Base-by-base conservation (phyloP, 2,797 vertebrate genomes). In the Sebastes iracundus region DNA sequence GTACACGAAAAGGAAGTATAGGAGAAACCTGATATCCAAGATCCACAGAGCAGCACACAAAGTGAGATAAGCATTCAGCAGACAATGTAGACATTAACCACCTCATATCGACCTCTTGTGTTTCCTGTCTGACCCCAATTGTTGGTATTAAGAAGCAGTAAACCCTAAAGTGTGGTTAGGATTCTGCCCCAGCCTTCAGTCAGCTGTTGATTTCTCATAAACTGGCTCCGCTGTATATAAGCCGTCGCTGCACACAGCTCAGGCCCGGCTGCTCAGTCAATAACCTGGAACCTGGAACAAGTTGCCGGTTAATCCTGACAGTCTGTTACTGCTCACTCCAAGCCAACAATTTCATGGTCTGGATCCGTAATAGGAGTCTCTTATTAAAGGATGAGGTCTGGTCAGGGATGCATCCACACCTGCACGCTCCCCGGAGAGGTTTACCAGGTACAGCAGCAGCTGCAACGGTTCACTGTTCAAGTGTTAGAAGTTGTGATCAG, bases 381-480 rank as follows among this genome's bases (percentile, higher is more conserved):
- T 0, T 33, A 55, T 82, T 33, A 93, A 82, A 94, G 93, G 86
- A 95, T 97, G 94, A 94, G 93, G 80, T 95, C 96, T 7, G 96
- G 96, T 84, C 96, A 96, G 72, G 96, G 97, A 91, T 96, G 96
- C 82, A 93, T 97, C 89, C 90, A 95, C 86, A 95, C 95, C 1
- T 98, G 97, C 96, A 95, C 95, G 22, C 94, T 97, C 86, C 94
- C 97, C 46, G 95, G 94, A 35, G 95, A 97, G 13, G 79, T 97
- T 85, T 96, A 97, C 92, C 97, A 97, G 97, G 98, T 98, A 93
- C 81, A 60, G 87, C 86, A 83, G 79, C 86, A 83, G 80, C 85
- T 79, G 84, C 69, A 87, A 87, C 23, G 9, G 33, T 82, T 85
- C 72, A 73, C 78, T 49, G 46, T 75, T 13, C 65, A 72, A 42